These are phyloP conservation scores for Lateolabrax maculatus DNA, from an alignment of 2,797 vertebrate genomes.

Conservation along the genomic window DNA sequence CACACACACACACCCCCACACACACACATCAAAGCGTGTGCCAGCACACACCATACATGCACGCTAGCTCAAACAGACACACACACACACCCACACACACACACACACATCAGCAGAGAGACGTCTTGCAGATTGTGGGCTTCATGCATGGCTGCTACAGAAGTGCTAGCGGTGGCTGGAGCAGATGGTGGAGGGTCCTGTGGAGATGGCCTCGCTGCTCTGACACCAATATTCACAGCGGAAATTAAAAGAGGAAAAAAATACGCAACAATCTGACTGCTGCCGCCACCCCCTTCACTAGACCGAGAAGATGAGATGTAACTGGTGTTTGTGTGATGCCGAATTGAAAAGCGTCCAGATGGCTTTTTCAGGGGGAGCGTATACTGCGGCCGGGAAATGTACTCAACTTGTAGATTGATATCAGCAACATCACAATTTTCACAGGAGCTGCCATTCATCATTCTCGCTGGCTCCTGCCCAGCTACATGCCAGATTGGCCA, in stretches of 20 bases:
- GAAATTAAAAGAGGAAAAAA: slow-evolving; percentile 70
- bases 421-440: slow-evolving; percentile 68
- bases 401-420: slow-evolving; percentile 78
- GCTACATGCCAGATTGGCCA: slow-evolving; percentile 80
- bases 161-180: slow-evolving; percentile 70
- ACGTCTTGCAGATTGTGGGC: slow-evolving; percentile 78
- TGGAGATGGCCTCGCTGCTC: slow-evolving; percentile 71
- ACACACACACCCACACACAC: slow-evolving; percentile 23
- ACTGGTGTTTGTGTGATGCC: slow-evolving; percentile 65
- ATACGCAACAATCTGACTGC: slow-evolving; percentile 60
- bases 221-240: slow-evolving; percentile 73
- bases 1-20: slow-evolving; percentile 38
- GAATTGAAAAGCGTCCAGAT: slow-evolving; percentile 66
- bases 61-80: slow-evolving; percentile 23
- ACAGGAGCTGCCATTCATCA: slow-evolving; percentile 72
- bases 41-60: slow-evolving; percentile 5
- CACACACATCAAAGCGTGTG: slow-evolving; percentile 42
- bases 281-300: slow-evolving; percentile 53
- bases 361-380: slow-evolving; percentile 47
- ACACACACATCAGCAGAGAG: slow-evolving; percentile 61
- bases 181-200: slow-evolving; percentile 82
- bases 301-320: slow-evolving; percentile 68
- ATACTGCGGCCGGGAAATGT: slow-evolving; percentile 51
- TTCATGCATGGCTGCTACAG: slow-evolving; percentile 82
- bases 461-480: slow-evolving; percentile 78